phyloP scores from a whole-genome alignment of 2,113 vertebrate species.

The Hippoglossus stenolepis region DNA sequence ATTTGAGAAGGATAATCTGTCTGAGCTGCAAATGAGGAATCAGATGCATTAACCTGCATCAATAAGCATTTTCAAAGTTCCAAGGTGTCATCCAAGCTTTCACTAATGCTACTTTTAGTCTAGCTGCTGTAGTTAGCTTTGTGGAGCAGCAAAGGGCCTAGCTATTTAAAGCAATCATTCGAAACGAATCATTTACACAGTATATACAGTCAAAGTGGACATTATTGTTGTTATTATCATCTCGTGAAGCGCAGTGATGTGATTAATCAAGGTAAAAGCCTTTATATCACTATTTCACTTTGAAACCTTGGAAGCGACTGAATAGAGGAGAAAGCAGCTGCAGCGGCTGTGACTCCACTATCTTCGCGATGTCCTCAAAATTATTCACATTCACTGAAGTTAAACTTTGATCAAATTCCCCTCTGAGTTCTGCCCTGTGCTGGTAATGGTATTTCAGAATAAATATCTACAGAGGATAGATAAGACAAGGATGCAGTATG shows the following conservation, averaged over 20 bases:
- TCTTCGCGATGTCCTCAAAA: slow-evolving; percentile 5
- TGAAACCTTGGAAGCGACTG: not conserved
- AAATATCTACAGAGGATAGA: slow-evolving; percentile 32
- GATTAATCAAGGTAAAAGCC: not conserved
- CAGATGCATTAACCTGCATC: too few relatives aligned
- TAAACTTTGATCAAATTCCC: slow-evolving; percentile 33
- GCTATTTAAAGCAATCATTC: not conserved
- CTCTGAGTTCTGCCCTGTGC: not conserved
- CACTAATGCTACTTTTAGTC: too few relatives aligned
- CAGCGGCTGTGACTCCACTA: slow-evolving; percentile 1
- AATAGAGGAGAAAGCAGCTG: not conserved
- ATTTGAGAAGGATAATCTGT: not conserved
- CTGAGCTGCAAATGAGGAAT: not conserved
- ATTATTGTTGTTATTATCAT: not conserved
- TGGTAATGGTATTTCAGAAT: slow-evolving; percentile 17
- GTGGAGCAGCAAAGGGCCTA: not conserved
- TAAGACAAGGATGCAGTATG: slow-evolving; percentile 13
- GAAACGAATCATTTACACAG: not conserved
- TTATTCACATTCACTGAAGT: not conserved
- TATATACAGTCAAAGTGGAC: not conserved
- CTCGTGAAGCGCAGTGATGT: not conserved
- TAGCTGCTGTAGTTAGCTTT: not conserved
- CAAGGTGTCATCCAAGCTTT: too few relatives aligned
- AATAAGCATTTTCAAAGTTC: too few relatives aligned
- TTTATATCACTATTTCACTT: not conserved